Conservation (phyloP, 2,113 vertebrate species). For the Myodes glareolus region DNA sequence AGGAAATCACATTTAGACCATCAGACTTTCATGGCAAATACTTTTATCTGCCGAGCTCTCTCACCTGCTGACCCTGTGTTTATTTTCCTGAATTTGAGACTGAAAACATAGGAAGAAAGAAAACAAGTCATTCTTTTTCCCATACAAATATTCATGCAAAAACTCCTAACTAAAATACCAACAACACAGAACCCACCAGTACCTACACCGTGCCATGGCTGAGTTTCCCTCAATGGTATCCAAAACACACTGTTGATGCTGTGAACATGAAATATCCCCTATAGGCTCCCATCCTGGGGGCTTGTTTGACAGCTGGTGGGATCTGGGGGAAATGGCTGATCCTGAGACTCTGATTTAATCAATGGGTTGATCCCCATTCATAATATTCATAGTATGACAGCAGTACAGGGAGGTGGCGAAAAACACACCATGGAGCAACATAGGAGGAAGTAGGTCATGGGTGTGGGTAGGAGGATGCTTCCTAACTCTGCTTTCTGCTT, state of each 20-base stretch:
- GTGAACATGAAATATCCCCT: not conserved
- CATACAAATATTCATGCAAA: not conserved
- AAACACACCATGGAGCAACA: not conserved
- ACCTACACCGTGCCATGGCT: not conserved
- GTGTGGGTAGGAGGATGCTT: not conserved
- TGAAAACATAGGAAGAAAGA: not conserved
- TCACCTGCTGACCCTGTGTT: not conserved
- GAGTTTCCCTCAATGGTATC: not conserved
- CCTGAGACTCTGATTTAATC: not conserved
- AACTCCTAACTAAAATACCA: constrained; percentile 31
- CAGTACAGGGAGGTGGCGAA: not conserved
- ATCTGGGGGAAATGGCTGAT: not conserved
- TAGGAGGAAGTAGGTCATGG: no score
- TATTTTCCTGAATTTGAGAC: constrained; percentile 6
- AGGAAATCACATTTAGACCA: not conserved
- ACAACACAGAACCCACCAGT: not conserved
- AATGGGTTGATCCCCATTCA: not conserved
- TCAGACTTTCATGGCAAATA: not conserved
- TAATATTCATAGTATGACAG: not conserved
- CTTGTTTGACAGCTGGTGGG: not conserved
- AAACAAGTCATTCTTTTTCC: not conserved
- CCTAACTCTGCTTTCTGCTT: not conserved
- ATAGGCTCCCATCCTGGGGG: not conserved
- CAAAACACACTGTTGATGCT: not conserved
- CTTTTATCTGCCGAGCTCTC: not conserved